Conservation (phyloP, 2,113 vertebrate species). For the Hoplias malabaricus region DNA sequence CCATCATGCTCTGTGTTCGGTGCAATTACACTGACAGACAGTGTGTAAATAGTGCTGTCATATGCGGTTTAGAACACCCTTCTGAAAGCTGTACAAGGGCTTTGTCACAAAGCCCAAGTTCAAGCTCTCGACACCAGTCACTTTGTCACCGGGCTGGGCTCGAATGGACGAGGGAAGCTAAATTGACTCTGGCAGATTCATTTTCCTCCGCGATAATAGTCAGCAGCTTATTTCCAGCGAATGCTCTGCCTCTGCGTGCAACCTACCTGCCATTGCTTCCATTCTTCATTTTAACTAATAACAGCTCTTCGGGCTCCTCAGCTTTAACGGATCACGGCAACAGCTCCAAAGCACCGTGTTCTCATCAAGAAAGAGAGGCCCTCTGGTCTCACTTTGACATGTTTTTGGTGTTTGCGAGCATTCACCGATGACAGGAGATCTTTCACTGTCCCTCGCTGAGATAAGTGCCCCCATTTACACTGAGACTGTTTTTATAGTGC, state of each 20-base stretch:
- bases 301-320: background rate
- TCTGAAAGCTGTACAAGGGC: background rate
- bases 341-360: background rate
- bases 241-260: constrained; percentile 14
- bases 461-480: too few relatives aligned
- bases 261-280: constrained; percentile 13
- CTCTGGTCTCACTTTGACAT: background rate
- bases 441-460: background rate
- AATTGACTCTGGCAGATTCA: constrained; percentile 67
- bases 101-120: background rate
- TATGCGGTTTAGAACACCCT: background rate
- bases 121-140: background rate
- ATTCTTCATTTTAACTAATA: constrained; percentile 28
- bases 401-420: background rate
- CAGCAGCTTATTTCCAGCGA: constrained; percentile 14
- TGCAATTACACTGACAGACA: background rate
- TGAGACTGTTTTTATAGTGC: too few relatives aligned
- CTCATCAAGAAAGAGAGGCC: background rate
- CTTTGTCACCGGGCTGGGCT: constrained; percentile 20
- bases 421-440: background rate
- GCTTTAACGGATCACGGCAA: background rate
- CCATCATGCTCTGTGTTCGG: background rate
- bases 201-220: constrained; percentile 69
- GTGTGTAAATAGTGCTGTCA: background rate
- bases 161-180: background rate